A percentile compares a stretch with the other conserved stretches of the same genome.
These are phyloP conservation scores for Drosophila prolongata DNA, from an alignment of 2,888 invertebrate genomes.

Conservation along the genomic window DNA sequence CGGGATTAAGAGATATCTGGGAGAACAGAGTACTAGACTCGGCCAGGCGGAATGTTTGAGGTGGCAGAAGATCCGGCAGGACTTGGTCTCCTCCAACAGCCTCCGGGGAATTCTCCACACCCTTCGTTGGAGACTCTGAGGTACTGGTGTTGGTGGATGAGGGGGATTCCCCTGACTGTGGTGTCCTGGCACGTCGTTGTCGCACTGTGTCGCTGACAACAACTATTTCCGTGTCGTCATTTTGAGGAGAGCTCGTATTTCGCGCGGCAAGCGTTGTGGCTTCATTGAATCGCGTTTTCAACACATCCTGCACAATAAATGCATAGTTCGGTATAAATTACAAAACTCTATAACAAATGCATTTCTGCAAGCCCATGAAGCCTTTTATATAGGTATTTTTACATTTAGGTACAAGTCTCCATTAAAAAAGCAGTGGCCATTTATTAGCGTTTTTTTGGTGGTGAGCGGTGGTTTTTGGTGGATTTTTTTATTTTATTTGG, in stretches of 20 bases:
- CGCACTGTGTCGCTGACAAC: slow-evolving; percentile 88
- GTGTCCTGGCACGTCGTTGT: slow-evolving; percentile 84
- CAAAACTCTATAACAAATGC: slow-evolving; percentile 22
- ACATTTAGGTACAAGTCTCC: slow-evolving; percentile 36
- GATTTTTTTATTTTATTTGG: slow-evolving; percentile 11
- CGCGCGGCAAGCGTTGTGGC: slow-evolving; percentile 56
- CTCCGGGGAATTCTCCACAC: neutral
- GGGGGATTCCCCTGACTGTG: slow-evolving; percentile 73
- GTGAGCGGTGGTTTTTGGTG: slow-evolving; percentile 40
- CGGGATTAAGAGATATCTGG: slow-evolving; percentile 87
- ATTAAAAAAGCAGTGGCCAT: slow-evolving; percentile 52
- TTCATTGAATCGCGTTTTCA: slow-evolving; percentile 71
- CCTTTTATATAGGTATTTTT: slow-evolving; percentile 27
- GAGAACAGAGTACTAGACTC: slow-evolving; percentile 89
- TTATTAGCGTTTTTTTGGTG: slow-evolving; percentile 58
- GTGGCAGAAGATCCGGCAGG: slow-evolving; percentile 85
- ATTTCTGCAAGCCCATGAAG: slow-evolving; percentile 22
- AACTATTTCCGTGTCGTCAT: slow-evolving; percentile 86
- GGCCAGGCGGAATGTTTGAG: slow-evolving; percentile 88
- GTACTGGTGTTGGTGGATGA: slow-evolving; percentile 27
- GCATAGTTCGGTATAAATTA: slow-evolving; percentile 51
- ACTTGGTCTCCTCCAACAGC: slow-evolving; percentile 74
- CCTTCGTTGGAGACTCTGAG: slow-evolving; percentile 54
- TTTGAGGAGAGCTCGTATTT: slow-evolving; percentile 22
- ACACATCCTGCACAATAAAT: slow-evolving; percentile 68